A percentile compares a stretch with the other conserved stretches of the same genome.
Evolutionary conservation across 30 jellyfish, hydroid and myxozoan genomes (phyloP).

Genomic region (Cassiopea andromeda): DNA sequence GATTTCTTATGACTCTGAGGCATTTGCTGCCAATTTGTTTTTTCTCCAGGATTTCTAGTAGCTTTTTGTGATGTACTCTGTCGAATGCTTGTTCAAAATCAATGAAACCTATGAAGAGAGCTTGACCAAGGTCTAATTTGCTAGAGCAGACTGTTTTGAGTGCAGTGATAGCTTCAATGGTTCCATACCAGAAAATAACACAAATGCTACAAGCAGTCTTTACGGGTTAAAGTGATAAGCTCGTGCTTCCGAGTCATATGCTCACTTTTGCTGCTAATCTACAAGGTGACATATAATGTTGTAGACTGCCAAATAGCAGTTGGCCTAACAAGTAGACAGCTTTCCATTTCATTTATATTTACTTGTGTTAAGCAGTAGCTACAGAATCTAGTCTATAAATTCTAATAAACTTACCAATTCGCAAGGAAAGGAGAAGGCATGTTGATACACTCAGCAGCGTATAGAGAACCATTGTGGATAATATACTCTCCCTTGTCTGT

Average conservation of each 20-base stretch:
- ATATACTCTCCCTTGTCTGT: not conserved
- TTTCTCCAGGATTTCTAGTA: no score
- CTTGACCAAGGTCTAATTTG: no score
- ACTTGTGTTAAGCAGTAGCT: not conserved
- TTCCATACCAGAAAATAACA: no score
- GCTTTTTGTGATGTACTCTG: no score
- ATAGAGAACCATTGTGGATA: not conserved
- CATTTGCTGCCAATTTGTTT: no score
- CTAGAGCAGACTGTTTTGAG: no score
- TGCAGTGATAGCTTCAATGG: no score
- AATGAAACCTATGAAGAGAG: no score
- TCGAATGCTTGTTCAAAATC: no score
- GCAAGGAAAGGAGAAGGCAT: not conserved
- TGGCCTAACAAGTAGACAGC: not conserved
- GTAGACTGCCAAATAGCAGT: not conserved
- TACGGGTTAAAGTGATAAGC: not conserved
- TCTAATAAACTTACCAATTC: not conserved
- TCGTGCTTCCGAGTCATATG: not conserved
- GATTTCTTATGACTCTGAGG: no score
- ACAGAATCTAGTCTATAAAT: not conserved
- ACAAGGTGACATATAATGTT: not conserved
- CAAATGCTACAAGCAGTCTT: not conserved
- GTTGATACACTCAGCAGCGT: not conserved
- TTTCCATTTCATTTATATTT: not conserved
- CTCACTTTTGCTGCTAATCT: not conserved